Evolutionary conservation across 2,888 invertebrate species (phyloP).

Genomic region (Meiosimyza decipiens): DNA sequence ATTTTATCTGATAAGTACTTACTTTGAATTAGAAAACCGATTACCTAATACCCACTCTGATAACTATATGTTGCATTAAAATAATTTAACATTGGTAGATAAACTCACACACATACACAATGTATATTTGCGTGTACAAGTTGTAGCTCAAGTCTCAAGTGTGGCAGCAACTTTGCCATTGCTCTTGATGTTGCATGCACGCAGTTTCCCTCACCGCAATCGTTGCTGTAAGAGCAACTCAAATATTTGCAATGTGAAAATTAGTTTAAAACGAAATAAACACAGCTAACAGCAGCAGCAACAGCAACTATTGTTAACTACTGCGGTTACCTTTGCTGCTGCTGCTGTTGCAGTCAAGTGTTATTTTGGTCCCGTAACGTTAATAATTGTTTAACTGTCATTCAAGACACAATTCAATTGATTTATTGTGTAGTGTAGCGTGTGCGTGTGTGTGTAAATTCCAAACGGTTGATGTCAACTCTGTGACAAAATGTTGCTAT

Average conservation of each 20-base stretch:
- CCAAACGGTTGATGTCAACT: conserved; percentile 1
- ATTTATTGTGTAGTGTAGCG: neutral
- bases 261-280: conserved; percentile 7
- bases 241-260: conserved; percentile 15
- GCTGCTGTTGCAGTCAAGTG: conserved; percentile 5
- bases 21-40: too few species aligned
- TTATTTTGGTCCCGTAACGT: conserved; percentile 20
- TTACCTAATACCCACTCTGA: too few species aligned
- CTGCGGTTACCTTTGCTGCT: neutral
- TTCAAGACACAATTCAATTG: conserved; percentile 9
- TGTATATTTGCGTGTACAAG: neutral
- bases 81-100: neutral
- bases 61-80: too few species aligned
- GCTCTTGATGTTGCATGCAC: neutral
- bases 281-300: neutral
- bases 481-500: conserved; percentile 31
- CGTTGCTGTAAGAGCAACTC: neutral
- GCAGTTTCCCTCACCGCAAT: neutral
- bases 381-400: conserved; percentile 33
- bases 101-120: neutral
- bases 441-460: neutral
- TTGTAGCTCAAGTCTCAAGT: neutral
- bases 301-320: conserved; percentile 6
- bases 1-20: too few species aligned
- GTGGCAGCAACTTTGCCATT: neutral